phyloP scores from a whole-genome alignment of 2,113 vertebrate species.

The Madoqua kirkii region DNA sequence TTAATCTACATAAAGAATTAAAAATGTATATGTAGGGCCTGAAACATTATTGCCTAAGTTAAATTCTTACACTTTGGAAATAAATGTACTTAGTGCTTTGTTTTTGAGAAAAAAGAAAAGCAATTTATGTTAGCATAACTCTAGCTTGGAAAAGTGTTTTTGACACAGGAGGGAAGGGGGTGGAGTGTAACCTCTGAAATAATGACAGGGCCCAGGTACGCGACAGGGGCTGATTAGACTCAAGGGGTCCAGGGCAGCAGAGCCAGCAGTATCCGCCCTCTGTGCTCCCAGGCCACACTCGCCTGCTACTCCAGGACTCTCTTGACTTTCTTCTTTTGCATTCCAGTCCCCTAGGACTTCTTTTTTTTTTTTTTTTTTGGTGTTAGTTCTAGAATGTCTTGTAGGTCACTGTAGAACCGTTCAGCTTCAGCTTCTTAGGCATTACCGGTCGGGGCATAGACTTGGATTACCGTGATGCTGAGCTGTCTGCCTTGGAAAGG shows the following conservation, averaged over 20 bases:
- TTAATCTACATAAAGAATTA: background rate
- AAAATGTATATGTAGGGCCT: background rate
- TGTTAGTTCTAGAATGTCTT: background rate
- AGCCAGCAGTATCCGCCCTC: accelerated
- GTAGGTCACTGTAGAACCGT: background rate
- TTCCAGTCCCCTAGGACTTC: background rate
- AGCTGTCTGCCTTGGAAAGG: background rate
- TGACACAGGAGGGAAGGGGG: background rate
- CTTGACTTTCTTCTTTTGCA: background rate
- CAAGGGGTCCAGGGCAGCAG: background rate
- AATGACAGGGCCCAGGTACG: accelerated
- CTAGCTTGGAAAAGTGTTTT: background rate
- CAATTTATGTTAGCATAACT: background rate
- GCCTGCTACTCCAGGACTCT: background rate
- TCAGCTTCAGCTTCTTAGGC: background rate
- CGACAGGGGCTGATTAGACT: background rate
- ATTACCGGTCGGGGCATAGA: background rate
- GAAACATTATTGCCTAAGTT: slow-evolving; percentile 3
- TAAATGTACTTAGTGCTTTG: background rate
- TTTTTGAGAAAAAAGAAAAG: background rate
- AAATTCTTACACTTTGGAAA: background rate
- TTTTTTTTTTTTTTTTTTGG: background rate
- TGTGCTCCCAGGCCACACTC: background rate
- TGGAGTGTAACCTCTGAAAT: background rate
- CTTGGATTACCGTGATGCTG: background rate